phyloP scores from a whole-genome alignment of 2,113 vertebrate species.

The Spea bombifrons region DNA sequence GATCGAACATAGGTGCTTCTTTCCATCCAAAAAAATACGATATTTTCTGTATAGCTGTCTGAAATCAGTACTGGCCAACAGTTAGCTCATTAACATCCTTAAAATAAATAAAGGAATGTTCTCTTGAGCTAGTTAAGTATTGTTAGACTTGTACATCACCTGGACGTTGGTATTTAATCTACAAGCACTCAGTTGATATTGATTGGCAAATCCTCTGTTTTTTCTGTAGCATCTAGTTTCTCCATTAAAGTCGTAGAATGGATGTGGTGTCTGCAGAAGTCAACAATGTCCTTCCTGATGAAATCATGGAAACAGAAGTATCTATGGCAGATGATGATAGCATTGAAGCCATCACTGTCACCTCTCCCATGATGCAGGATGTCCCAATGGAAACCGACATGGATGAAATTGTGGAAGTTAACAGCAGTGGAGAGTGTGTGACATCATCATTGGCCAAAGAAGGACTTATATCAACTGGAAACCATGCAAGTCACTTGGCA shows the following conservation, averaged over 20 bases:
- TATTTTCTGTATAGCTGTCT: too few species aligned
- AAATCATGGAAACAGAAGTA: constrained; percentile 94
- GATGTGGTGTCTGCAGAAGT: constrained; percentile 95
- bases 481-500: constrained; percentile 64
- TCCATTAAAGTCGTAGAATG: constrained; percentile 69
- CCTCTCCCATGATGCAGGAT: constrained; percentile 75
- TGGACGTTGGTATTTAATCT: too few species aligned
- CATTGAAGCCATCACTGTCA: constrained; percentile 72
- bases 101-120: too few species aligned
- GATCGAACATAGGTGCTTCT: too few species aligned
- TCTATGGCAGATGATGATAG: constrained; percentile 83
- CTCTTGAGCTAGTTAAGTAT: too few species aligned
- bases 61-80: too few species aligned
- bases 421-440: constrained; percentile 57
- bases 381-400: constrained; percentile 77
- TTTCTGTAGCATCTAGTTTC: constrained; percentile 58
- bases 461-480: constrained; percentile 60
- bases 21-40: too few species aligned
- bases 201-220: constrained; percentile 26
- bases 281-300: constrained; percentile 95
- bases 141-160: too few species aligned
- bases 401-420: constrained; percentile 75
- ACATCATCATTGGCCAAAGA: constrained; percentile 57
- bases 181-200: too few species aligned
- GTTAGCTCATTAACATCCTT: too few species aligned